Base-by-base conservation (phyloP, 2,113 vertebrate species). In the Mormyrus lacerda region DNA sequence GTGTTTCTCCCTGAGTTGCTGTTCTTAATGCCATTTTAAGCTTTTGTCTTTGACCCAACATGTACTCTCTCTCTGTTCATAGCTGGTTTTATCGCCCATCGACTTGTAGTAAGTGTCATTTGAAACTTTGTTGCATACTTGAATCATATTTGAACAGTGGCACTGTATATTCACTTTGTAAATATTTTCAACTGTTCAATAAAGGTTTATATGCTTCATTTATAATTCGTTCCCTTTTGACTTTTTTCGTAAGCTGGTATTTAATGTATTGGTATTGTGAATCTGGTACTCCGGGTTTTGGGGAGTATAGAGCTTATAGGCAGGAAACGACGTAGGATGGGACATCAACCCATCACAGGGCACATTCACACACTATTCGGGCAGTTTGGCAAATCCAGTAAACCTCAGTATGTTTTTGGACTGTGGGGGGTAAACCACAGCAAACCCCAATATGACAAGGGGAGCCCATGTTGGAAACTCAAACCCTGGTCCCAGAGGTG, bases 181-280 rank as follows among this genome's bases (percentile, higher is more conserved):
- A 92, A 94, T 95, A 91, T 69, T 92, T 90, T 88, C 39, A 76
- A 61, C 83, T 84, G 87, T 93, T 88, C 92, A 94, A 93, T 95
- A 94, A 95, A 95, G 91, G 90, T 94, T 94, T 94, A 90, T 94
- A 93, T 92, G 91, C 91, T 91, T 90, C 88, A 53, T 90, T 87
- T 90, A 39, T 87, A 87, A 84, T 86, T 79, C 51, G 39, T 91
- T 89, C 91, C 87, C 19, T 5, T 87, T 58, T 92, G 44, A 35
- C 50, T 90, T 6, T 45, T 13, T 45, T n/a, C 45, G 19, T 55
- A 53, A 55, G 50, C 4, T 61, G 8, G 1, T 85, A 39, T 31
- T 10, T 27, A 35, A 21, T 48, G 7, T 50, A 44, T 13, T 87
- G 50, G 2, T 87, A 13, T 55, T 87, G 50, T 15, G 24, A 35